Base-by-base conservation (phyloP, 2,113 vertebrate genomes). In the Cinclus cinclus region DNA sequence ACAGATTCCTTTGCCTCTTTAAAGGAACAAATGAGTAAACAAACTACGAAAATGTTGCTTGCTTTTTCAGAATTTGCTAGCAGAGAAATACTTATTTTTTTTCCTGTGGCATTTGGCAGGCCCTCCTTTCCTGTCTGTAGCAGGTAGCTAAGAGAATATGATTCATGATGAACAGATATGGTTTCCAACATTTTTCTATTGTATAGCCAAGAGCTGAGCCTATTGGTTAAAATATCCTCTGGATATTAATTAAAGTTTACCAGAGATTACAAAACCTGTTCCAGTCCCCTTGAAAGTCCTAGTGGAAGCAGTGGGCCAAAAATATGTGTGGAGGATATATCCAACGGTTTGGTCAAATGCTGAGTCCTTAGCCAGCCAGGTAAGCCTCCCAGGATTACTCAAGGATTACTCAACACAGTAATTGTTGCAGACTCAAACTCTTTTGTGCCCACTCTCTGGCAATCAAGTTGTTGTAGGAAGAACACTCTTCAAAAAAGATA, bases 111-210 rank as follows among this genome's bases (percentile, higher is more conserved):
- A 98, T 98, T 97, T 99, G 97, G 97, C 98, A 92, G 97, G 97
- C 75, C 98, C 97, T 85, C 96, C 97, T 94, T 98, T 98, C 67
- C 98, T 94, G 13, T 98, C 98, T 93, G 96, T 97, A 98, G 98
- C 98, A 98, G 98, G 98, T 99, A 98, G 96, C 94, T 94, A 46
- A 90, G 87, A 88, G 85, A 97, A 96, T 94, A 83, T 21, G 60
- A 91, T 96, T 79, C 92, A 88, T 18, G 33, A 95, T 90, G 82
- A 96, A 89, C 67, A 90, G 83, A 75, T 82, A 77, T 39, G 25
- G 1, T 95, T 97, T 95, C 94, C 92, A 65, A 4, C 67, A 88
- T 93, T 97, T 95, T 95, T 94, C 80, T 94, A 56, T 92, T 87
- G 87, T 90, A 91, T 47, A 94, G 80, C 90, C 92, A 94, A 95